Evolutionary conservation across 2,888 invertebrate species (phyloP).

Genomic region (Malachius bipustulatus): DNA sequence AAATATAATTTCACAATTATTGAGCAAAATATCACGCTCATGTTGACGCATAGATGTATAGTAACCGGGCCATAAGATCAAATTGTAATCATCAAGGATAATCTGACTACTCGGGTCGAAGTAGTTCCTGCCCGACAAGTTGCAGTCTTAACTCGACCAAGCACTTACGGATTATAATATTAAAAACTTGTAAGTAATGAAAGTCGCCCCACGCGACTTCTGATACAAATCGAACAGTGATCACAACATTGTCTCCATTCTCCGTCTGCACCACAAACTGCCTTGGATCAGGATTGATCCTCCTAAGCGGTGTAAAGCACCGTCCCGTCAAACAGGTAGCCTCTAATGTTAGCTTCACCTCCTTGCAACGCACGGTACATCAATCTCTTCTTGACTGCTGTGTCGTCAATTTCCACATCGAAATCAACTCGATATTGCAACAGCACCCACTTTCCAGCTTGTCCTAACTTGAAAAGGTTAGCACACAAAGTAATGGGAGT

Average conservation of each 20-base stretch:
- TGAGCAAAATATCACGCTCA: slow-evolving; percentile 63
- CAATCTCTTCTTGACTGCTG: slow-evolving; percentile 46
- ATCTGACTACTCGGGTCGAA: slow-evolving; percentile 67
- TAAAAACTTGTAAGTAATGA: slow-evolving; percentile 64
- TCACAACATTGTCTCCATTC: slow-evolving; percentile 41
- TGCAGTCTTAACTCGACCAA: slow-evolving; percentile 51
- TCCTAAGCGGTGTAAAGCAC: slow-evolving; percentile 51
- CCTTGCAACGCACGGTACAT: slow-evolving; percentile 30
- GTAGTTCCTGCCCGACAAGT: slow-evolving; percentile 58
- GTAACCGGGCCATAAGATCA: slow-evolving; percentile 77
- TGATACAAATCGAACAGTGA: slow-evolving; percentile 48
- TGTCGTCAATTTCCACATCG: slow-evolving; percentile 57
- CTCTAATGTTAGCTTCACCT: too few species aligned
- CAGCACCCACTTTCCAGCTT: slow-evolving; percentile 57
- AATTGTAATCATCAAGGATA: slow-evolving; percentile 45
- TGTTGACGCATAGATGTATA: slow-evolving; percentile 76
- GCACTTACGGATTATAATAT: slow-evolving; percentile 62
- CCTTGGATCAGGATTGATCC: slow-evolving; percentile 44
- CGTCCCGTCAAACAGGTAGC: slow-evolving; percentile 68
- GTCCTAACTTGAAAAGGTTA: slow-evolving; percentile 58
- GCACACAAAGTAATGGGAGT: slow-evolving; percentile 44
- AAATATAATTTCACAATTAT: slow-evolving; percentile 66
- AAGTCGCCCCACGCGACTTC: slow-evolving; percentile 53
- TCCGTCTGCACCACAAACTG: slow-evolving; percentile 43
- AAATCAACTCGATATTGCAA: slow-evolving; percentile 68